Base-by-base conservation (phyloP, 2,888 invertebrate species). In the Caenorhabditis panamensis region DNA sequence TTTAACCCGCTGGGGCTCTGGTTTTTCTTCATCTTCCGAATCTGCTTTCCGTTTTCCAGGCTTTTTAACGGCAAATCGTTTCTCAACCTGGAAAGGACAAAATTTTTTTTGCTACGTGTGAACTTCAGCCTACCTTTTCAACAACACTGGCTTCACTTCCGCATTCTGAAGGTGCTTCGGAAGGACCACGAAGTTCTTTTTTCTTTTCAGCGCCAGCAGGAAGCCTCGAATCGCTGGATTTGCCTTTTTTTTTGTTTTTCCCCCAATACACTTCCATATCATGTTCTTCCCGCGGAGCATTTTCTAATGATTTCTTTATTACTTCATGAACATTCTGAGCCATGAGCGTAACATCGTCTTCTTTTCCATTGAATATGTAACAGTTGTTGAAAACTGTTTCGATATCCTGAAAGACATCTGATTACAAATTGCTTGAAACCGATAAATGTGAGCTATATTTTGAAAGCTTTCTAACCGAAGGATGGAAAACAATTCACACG, bases 301-400 rank as follows among this genome's bases (percentile, higher is more conserved):
- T 59, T 41, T 82, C 82, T 18, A 82, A 20, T 11, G 56, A 47
- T 28, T 77, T 76, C 24, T 78, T 82, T 41, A 82, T 73, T 0
- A 78, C 77, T 26, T 67, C 75, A 36, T 82, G 75, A 2, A 82
- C 82, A 54, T 82, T 82, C 20, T 82, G 77, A 24, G 82, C 82
- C 82, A 82, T 82, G 13, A 82, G 72, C 11, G 77, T 78, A 9
- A 82, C 75, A 54, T 82, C 82, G 56, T 82, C 82, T 28, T 82
- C 82, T 20, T 67, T 59, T 13, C 71, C 77, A 93, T 99, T 98
- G 93, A 97, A 98, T 69, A 95, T 95, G 91, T 97, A 97, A 92
- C 98, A 99, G 92, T 98, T 98, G 86, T 95, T 95, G 92, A 98
- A 98, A 95, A 99, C 96, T 36, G 95, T 95, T 92, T 96, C 96